Evolutionary conservation across 2,888 invertebrate species (phyloP).

Genomic region (Stratiomys singularior): DNA sequence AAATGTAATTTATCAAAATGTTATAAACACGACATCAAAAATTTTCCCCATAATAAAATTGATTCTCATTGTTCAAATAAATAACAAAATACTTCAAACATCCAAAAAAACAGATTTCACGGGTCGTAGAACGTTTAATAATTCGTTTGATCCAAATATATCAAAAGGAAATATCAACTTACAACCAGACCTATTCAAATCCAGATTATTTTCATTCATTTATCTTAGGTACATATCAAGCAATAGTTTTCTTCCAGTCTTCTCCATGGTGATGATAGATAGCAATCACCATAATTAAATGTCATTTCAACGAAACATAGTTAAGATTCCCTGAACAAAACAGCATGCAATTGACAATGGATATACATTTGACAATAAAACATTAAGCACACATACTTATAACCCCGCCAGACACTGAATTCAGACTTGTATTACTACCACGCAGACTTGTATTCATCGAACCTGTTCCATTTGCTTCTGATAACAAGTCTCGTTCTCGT

Average conservation of each 20-base stretch:
- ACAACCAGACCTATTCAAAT: too few relatives aligned
- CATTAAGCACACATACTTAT: constrained; percentile 56
- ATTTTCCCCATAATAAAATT: too few relatives aligned
- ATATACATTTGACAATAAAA: background rate
- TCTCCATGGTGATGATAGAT: background rate
- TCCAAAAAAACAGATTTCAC: too few relatives aligned
- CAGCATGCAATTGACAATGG: constrained; percentile 5
- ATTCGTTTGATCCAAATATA: too few relatives aligned
- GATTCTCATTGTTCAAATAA: too few relatives aligned
- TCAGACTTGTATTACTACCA: constrained; percentile 58
- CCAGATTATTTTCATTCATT: background rate
- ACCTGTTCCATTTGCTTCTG: constrained; percentile 58
- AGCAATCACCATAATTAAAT: constrained; percentile 29
- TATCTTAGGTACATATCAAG: background rate
- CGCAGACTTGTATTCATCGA: constrained; percentile 58
- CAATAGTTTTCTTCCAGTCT: background rate
- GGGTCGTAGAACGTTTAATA: too few relatives aligned
- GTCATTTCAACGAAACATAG: background rate
- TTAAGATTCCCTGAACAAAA: background rate
- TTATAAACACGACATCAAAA: too few relatives aligned
- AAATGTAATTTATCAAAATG: too few relatives aligned
- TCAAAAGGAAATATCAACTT: too few relatives aligned
- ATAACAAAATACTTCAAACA: too few relatives aligned
- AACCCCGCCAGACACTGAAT: constrained; percentile 57
- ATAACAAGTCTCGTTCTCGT: constrained; percentile 64